Conservation (phyloP, 2,797 vertebrate species). For the Melanotaenia pygmaea region DNA sequence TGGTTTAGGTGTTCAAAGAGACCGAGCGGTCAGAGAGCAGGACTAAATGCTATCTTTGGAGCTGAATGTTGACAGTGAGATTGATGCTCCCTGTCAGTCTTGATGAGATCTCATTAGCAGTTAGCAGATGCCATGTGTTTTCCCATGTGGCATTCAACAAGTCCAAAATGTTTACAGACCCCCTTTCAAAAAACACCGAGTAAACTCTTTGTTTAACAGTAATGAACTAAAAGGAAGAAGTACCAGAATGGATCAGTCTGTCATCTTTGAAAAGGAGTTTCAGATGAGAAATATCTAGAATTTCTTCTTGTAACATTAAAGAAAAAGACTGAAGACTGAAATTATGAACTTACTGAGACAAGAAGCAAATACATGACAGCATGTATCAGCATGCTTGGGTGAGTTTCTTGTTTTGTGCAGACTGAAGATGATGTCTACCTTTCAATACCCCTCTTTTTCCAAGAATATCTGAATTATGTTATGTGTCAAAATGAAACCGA, state of each 20-base stretch:
- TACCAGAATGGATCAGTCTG: background rate
- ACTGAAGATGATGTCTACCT: background rate
- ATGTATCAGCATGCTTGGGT: too few species aligned
- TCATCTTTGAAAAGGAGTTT: background rate
- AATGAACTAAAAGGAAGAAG: background rate
- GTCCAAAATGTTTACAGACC: slow-evolving; percentile 9
- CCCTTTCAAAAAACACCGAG: slow-evolving; percentile 2
- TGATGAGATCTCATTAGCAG: slow-evolving; percentile 59
- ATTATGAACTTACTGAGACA: too few species aligned
- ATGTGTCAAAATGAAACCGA: background rate
- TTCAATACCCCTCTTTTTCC: background rate
- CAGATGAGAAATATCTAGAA: background rate
- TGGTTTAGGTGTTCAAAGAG: background rate
- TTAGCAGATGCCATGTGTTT: slow-evolving; percentile 57
- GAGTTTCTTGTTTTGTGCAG: background rate
- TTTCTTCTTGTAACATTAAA: background rate
- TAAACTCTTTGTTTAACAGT: slow-evolving; percentile 1
- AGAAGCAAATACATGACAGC: too few species aligned
- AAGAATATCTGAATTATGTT: background rate
- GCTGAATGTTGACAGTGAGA: slow-evolving; percentile 38
- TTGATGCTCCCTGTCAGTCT: slow-evolving; percentile 48
- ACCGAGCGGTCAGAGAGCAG: slow-evolving; percentile 5
- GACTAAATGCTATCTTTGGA: slow-evolving; percentile 19
- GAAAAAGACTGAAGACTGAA: too few species aligned
- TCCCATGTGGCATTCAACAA: slow-evolving; percentile 22